Evolutionary conservation across 2,113 vertebrate species (phyloP).

Genomic region (Pterocles burchelli): DNA sequence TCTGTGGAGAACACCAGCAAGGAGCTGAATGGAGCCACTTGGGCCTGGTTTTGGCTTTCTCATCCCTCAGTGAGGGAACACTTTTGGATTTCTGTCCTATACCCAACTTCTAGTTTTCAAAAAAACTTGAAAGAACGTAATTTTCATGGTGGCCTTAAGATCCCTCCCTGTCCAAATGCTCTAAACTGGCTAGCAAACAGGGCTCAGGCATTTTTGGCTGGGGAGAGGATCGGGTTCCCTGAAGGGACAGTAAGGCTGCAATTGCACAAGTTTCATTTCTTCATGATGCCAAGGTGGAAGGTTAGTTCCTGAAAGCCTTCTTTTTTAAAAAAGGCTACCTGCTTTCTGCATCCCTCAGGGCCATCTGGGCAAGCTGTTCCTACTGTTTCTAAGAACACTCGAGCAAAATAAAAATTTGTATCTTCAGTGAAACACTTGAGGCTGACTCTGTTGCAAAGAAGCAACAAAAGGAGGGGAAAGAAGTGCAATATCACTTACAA

Average conservation of each 20-base stretch:
- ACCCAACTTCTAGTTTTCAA: neutral
- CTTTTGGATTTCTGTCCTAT: neutral
- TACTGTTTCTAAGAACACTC: neutral
- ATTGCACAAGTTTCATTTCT: neutral
- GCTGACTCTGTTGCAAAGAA: neutral
- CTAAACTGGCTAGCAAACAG: neutral
- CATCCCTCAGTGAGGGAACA: neutral
- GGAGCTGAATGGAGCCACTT: neutral
- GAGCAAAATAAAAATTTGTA: neutral
- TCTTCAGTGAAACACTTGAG: neutral
- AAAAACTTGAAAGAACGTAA: neutral
- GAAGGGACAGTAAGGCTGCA: neutral
- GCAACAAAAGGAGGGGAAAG: neutral
- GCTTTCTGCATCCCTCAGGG: neutral
- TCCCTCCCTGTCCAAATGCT: neutral
- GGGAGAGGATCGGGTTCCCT: fast-evolving
- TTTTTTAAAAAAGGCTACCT: neutral
- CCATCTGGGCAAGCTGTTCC: neutral
- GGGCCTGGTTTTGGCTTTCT: neutral
- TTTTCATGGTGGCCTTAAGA: neutral
- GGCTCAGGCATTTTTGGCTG: neutral
- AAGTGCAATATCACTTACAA: neutral
- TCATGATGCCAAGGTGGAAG: fast-evolving
- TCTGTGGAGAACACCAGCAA: neutral
- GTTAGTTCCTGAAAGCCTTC: neutral